Base-by-base conservation (phyloP, 2,113 vertebrate genomes). In the Alethe diademata region DNA sequence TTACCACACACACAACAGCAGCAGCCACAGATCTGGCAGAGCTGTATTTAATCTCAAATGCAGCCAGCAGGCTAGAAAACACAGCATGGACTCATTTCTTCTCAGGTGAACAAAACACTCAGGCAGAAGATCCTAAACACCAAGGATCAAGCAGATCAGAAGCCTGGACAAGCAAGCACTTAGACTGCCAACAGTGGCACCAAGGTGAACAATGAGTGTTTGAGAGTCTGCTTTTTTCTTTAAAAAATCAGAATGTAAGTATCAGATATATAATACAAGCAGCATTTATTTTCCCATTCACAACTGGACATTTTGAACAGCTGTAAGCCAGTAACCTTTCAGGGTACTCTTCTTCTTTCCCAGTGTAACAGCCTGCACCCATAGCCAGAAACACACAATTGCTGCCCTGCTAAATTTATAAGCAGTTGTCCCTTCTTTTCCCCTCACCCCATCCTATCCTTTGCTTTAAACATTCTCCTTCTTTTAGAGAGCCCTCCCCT, bases 351-450 rank as follows among this genome's bases (percentile, higher is more conserved):
- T 78, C 7, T 62, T 75, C 48, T 65, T 70, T n/a, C 51, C 28
- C 35, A 16, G 6, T 5, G 14, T 67, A 62, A n/a, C 29, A 88
- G 43, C 50, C 54, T 70, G 12, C 38, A 81, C 14, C 18, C 0
- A 0, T 33, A 26, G 24, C 42, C 56, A 90, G 50, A 69, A 64
- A 67, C 9, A 53, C 0, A 8, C 2, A 2, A 24, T 20, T 47
- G n/a, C 23, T 66, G 28, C 36, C 66, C 42, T 45, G 64, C 28
- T 73, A 40, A 61, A 28, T 78, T 43, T 11, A 14, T 35, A 47
- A 80, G 36, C 31, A 51, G 8, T 23, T 61, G 26, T 87, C 31
- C 12, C 14, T 78, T 62, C 31, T 78, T 86, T 61, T 69, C 14
- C 19, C 26, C 38, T 42, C 31, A 48, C 11, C 20, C 11, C 31